Conservation (phyloP, 2,113 vertebrate genomes). For the Pseudonaja textilis region DNA sequence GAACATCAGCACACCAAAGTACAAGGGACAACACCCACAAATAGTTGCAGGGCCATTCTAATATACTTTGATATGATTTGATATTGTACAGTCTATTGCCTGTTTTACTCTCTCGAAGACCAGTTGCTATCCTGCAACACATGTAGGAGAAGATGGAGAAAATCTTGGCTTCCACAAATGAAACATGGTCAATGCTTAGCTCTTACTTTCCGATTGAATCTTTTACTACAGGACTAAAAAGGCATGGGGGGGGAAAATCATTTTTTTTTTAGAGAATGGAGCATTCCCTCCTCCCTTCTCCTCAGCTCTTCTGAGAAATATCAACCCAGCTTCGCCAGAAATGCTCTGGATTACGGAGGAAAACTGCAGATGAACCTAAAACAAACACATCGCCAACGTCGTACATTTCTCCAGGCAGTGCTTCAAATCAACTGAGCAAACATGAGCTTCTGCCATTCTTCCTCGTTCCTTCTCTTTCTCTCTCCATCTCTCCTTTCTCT, state of each 20-base stretch:
- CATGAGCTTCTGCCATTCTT: not conserved
- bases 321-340: not conserved
- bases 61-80: not conserved
- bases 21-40: not conserved
- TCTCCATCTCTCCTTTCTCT: not conserved
- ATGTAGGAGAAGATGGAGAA: not conserved
- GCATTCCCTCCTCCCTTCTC: not conserved
- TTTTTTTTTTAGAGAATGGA: not conserved
- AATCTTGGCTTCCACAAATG: not conserved
- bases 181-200: not conserved
- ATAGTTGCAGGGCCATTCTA: not conserved
- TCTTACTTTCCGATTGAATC: not conserved
- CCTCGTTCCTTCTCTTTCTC: not conserved
- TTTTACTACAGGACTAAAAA: not conserved
- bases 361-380: not conserved
- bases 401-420: rapidly evolving
- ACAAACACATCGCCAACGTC: not conserved
- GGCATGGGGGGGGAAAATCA: not conserved
- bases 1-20: not conserved
- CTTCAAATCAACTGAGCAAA: not conserved
- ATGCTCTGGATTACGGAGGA: not conserved
- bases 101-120: not conserved
- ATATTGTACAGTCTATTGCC: not conserved
- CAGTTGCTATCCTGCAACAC: not conserved
- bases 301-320: not conserved